phyloP scores from a whole-genome alignment of 2,888 invertebrate species.

The Pilophorus perplexus region DNA sequence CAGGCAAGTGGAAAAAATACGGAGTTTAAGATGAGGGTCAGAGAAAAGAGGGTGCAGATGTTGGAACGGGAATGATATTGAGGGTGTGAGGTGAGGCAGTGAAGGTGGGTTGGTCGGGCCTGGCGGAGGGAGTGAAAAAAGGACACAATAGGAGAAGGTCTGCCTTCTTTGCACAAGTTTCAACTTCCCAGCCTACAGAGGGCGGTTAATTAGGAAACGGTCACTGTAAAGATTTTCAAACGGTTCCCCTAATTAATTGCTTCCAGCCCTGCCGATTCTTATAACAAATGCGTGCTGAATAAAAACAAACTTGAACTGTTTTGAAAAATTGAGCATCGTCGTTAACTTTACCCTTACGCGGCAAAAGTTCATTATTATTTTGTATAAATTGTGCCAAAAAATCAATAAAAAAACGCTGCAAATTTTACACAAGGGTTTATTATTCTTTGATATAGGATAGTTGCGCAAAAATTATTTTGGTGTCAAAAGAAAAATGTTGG shows the following conservation, averaged over 20 bases:
- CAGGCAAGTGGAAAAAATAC: conserved; percentile 35
- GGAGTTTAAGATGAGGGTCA: conserved; percentile 21
- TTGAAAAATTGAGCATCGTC: too few relatives aligned
- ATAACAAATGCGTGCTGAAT: too few relatives aligned
- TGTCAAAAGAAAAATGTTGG: too few relatives aligned
- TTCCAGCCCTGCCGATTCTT: too few relatives aligned
- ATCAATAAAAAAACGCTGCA: too few relatives aligned
- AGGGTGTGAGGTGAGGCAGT: neutral
- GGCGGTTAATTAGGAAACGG: conserved; percentile 26
- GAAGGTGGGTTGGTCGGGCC: neutral
- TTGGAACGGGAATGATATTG: neutral
- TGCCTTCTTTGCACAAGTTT: conserved; percentile 17
- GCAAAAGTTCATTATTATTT: too few relatives aligned
- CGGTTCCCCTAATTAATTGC: conserved; percentile 35
- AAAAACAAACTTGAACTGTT: too few relatives aligned
- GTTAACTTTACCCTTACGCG: too few relatives aligned
- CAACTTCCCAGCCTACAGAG: neutral
- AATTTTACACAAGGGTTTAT: too few relatives aligned
- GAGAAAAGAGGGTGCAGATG: neutral
- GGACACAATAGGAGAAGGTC: conserved; percentile 20
- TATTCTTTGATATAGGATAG: too few relatives aligned
- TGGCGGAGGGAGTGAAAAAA: neutral
- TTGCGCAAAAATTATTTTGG: too few relatives aligned
- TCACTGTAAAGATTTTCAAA: conserved; percentile 23
- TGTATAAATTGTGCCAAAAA: too few relatives aligned